Evolutionary conservation across 2,888 invertebrate genomes (phyloP).

Genomic region (Tortricodes alternella): DNA sequence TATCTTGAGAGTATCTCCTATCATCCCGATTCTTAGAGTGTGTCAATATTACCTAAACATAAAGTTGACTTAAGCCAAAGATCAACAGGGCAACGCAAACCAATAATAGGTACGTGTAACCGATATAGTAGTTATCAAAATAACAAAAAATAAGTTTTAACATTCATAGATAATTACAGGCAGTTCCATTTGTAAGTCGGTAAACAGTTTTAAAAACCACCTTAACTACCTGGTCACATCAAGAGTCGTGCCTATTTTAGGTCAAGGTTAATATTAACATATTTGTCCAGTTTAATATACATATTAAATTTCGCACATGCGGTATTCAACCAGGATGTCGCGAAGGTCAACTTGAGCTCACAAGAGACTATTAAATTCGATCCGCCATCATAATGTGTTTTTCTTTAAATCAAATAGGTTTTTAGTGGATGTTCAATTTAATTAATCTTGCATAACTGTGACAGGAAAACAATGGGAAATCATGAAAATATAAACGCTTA

Average conservation of each 20-base stretch:
- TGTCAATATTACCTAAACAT: no score
- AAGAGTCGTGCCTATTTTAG: conserved; percentile 35
- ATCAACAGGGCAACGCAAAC: no score
- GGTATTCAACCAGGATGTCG: conserved; percentile 62
- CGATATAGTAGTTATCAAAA: no score
- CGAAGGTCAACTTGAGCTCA: conserved; percentile 56
- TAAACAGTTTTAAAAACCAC: background rate
- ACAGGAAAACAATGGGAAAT: no score
- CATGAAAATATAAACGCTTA: no score
- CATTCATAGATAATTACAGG: background rate
- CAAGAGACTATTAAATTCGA: conserved; percentile 33
- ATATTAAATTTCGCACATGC: conserved; percentile 49
- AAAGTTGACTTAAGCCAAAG: no score
- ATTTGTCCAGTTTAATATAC: conserved; percentile 44
- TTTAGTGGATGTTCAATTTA: no score
- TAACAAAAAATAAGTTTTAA: no score
- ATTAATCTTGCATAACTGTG: no score
- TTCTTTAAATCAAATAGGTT: conserved; percentile 1
- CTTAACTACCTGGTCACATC: conserved; percentile 16
- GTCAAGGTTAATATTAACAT: conserved; percentile 61
- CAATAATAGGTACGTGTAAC: no score
- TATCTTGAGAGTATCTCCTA: no score
- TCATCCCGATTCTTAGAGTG: no score
- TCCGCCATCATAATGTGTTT: conserved; percentile 23
- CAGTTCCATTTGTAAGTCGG: background rate